Evolutionary conservation across 2,888 invertebrate species (phyloP), one percentile per base, ranked within the genome.

Genomic region (Lepetodrilus schrolli): DNA sequence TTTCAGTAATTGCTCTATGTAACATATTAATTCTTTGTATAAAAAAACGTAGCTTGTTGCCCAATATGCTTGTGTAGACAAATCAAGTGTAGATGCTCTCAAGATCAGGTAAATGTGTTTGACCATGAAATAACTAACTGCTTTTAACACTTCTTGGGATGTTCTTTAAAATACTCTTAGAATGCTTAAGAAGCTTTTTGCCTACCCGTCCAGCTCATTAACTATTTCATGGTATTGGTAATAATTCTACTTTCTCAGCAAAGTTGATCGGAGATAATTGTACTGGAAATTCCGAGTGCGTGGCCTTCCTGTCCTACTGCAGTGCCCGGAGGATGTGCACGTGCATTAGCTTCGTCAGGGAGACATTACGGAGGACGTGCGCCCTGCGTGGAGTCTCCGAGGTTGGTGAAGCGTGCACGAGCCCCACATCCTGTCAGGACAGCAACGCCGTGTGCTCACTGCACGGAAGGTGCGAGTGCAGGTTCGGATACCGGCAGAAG

Each of bases 391-490:
- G 13, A 17, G 0, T 20, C 4, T 50, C 8, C 8, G 36, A 26
- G 13, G 5, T 72, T 72, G 77, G 72, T 3, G 77, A 77, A 21
- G 10, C 13, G 2, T 74, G 74, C 23, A 17, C n/a, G n/a, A 20
- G 37, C 0, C 66, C 30, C 0, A 69, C 66, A n/a, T 70, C 73
- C 20, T 77, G 77, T 20, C 66, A 73, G 5, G 77, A 77, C 13
- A 65, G 74, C 4, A 72, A 73, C 68, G 73, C 74, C 2, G 48
- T 43, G 17, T 75, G 75, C 8, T 10, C 34, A 5, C 13, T 66
- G 4, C 66, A 71, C 4, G 70, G 72, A 10, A 38, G n/a, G 13
- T 78, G 78, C 36, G 36, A 58, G 49, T 78, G 78, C 48, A 58
- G 34, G 37, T 13, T 8, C 0, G 78, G 78, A 10, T 73, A 51